These are phyloP conservation scores for Callithrix jacchus DNA, from an alignment of 2,113 vertebrate species.

Conservation along the genomic window DNA sequence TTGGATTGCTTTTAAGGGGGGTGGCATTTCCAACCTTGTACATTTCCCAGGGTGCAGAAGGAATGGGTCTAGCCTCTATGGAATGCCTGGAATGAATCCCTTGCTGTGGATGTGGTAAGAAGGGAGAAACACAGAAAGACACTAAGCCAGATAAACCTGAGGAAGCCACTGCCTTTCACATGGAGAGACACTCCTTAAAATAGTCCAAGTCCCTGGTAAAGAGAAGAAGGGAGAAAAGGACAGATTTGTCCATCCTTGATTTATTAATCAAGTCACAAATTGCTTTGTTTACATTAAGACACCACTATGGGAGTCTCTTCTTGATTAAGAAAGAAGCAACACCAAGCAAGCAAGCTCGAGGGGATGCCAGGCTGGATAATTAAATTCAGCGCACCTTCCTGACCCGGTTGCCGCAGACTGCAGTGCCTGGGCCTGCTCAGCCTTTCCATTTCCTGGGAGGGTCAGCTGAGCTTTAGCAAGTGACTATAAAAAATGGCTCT, in stretches of 20 bases:
- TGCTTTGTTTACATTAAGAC: slow-evolving; percentile 42
- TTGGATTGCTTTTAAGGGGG: not conserved
- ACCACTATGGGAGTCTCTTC: not conserved
- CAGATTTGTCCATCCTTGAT: not conserved
- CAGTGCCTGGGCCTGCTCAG: rapidly evolving
- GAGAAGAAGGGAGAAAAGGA: not conserved
- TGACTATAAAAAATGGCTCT: slow-evolving; percentile 32
- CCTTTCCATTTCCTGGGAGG: not conserved
- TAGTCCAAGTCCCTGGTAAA: not conserved
- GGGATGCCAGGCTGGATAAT: not conserved
- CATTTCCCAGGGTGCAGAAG: not conserved
- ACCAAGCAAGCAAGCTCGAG: not conserved
- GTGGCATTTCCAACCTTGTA: slow-evolving; percentile 27
- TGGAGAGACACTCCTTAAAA: not conserved
- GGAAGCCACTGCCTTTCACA: not conserved
- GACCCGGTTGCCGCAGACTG: not conserved
- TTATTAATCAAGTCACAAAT: not conserved
- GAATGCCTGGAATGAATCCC: not conserved
- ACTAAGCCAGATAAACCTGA: not conserved
- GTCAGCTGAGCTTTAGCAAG: not conserved
- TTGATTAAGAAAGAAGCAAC: slow-evolving; percentile 52
- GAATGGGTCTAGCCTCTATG: not conserved
- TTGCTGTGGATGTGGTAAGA: not conserved
- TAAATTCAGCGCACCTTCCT: not conserved
- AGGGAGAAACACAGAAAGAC: not conserved